These are phyloP conservation scores for Leptopilina myrica DNA, from an alignment of 2,888 invertebrate genomes.

Conservation along the genomic window DNA sequence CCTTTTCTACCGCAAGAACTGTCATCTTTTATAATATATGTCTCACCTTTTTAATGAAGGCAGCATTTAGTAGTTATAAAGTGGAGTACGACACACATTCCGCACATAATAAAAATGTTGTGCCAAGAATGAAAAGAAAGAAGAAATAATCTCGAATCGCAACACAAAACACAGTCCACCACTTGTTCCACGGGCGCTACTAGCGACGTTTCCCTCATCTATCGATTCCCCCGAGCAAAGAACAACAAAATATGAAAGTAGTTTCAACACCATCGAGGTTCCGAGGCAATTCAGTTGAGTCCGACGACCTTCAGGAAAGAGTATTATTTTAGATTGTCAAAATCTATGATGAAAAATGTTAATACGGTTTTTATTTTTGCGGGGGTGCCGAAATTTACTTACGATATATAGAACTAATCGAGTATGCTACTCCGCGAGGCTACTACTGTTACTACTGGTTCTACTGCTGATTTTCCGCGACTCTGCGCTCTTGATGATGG, in stretches of 20 bases:
- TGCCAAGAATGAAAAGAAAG: slow-evolving; percentile 49
- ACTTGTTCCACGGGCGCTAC: slow-evolving; percentile 74
- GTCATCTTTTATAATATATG: neutral
- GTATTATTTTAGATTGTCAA: neutral
- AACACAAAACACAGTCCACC: slow-evolving; percentile 64
- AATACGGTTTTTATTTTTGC: slow-evolving; percentile 19
- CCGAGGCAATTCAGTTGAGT: slow-evolving; percentile 20
- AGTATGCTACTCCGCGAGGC: slow-evolving; percentile 52
- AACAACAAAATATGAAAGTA: slow-evolving; percentile 21
- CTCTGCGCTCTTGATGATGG: slow-evolving; percentile 55
- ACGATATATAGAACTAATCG: neutral
- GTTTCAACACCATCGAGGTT: slow-evolving; percentile 18
- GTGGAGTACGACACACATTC: slow-evolving; percentile 49
- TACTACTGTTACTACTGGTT: slow-evolving; percentile 70
- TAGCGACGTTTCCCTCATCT: slow-evolving; percentile 69
- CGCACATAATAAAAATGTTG: slow-evolving; percentile 48
- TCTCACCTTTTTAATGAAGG: slow-evolving; percentile 58
- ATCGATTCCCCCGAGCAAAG: slow-evolving; percentile 65
- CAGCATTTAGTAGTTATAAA: slow-evolving; percentile 48
- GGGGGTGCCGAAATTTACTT: slow-evolving; percentile 21
- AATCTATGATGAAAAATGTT: slow-evolving; percentile 6
- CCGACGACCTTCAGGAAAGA: slow-evolving; percentile 21
- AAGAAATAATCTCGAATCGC: slow-evolving; percentile 44
- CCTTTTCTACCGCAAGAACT: neutral
- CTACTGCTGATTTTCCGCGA: slow-evolving; percentile 56